phyloP scores from a whole-genome alignment of 2,888 invertebrate species.

The Syrista parreyssii region DNA sequence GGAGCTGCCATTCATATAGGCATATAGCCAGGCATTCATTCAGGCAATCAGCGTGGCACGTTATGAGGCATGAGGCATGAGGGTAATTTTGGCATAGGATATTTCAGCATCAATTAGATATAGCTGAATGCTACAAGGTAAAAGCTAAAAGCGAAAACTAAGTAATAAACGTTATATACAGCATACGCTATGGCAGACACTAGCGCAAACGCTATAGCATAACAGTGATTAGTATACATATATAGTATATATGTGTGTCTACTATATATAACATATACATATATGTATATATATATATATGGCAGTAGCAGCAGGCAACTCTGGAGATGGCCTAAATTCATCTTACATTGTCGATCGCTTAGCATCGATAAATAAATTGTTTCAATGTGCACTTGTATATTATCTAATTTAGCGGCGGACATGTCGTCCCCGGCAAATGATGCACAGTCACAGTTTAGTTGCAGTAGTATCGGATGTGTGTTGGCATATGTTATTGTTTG shows the following conservation, averaged over 20 bases:
- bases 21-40: too few species aligned
- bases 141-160: too few species aligned
- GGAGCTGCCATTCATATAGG: too few species aligned
- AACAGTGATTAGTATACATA: too few species aligned
- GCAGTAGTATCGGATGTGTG: slow-evolving; percentile 9
- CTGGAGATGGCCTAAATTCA: slow-evolving; percentile 66
- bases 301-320: slow-evolving; percentile 60
- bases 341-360: slow-evolving; percentile 58
- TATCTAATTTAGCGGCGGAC: slow-evolving; percentile 38
- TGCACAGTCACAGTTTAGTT: slow-evolving; percentile 37
- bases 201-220: too few species aligned
- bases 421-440: slow-evolving; percentile 36
- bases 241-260: background rate
- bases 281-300: slow-evolving; percentile 6
- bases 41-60: too few species aligned
- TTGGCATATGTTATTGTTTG: background rate
- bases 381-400: slow-evolving; percentile 49
- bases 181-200: too few species aligned
- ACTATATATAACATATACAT: slow-evolving; percentile 7
- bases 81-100: too few species aligned
- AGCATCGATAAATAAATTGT: slow-evolving; percentile 48
- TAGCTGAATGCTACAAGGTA: too few species aligned
- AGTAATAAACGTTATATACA: too few species aligned
- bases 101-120: too few species aligned
- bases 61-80: too few species aligned